These are phyloP conservation scores for Alauda arvensis DNA, from an alignment of 2,797 vertebrate genomes.

Conservation along the genomic window DNA sequence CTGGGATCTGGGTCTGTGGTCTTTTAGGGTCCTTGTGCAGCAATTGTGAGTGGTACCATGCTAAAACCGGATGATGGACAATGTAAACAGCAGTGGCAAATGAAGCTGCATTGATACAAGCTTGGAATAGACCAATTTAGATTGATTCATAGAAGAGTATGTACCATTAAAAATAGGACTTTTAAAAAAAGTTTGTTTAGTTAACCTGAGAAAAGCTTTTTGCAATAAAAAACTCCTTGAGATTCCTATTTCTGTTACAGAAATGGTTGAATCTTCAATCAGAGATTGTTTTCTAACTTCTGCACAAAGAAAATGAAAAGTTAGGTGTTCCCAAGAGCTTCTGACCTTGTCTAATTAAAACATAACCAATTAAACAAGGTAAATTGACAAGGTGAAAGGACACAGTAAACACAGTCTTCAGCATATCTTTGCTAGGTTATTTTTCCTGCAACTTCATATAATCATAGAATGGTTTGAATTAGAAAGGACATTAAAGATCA, in stretches of 20 bases:
- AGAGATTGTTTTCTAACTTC: neutral
- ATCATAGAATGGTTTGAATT: neutral
- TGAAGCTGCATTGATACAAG: neutral
- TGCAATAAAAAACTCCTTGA: neutral
- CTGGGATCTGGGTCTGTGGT: neutral
- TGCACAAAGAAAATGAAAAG: neutral
- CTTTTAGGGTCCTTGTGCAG: neutral
- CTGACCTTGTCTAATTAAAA: neutral
- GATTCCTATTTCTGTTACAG: neutral
- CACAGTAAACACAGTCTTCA: neutral
- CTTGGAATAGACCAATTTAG: neutral
- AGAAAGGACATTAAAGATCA: neutral
- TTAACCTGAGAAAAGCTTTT: neutral
- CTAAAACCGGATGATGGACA: neutral
- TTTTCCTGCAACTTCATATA: neutral
- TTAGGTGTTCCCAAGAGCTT: neutral
- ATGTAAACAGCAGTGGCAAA: neutral
- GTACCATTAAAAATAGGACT: neutral
- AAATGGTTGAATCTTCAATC: neutral
- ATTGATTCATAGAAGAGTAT: neutral
- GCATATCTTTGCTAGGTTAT: neutral
- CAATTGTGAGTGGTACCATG: neutral
- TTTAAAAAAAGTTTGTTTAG: neutral
- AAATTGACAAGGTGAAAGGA: neutral
- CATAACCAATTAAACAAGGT: neutral